Percentiles rank a stretch among this genome's conserved stretches.
Conservation (phyloP, 2,888 invertebrate species). For the Pollenia griseotomentosa region DNA sequence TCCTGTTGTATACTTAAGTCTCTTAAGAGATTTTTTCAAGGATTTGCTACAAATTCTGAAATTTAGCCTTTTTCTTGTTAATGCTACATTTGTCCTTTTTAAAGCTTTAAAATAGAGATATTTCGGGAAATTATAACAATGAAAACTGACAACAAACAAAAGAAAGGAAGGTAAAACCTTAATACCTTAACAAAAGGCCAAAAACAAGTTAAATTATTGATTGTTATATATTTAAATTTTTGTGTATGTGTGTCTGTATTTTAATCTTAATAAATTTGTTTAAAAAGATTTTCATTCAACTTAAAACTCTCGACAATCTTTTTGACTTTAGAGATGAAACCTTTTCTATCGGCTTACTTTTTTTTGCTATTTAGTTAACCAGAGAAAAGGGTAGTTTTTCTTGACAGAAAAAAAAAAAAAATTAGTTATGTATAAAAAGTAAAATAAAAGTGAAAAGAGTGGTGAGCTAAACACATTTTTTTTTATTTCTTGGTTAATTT, state of each 20-base stretch:
- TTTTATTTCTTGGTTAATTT: too few species aligned
- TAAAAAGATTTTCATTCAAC: conserved; percentile 7
- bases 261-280: conserved; percentile 49
- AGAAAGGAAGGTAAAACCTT: not conserved
- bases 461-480: too few species aligned
- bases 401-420: too few species aligned
- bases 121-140: not conserved
- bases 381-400: not conserved
- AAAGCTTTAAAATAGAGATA: not conserved
- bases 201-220: conserved; percentile 26
- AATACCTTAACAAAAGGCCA: conserved; percentile 28
- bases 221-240: conserved; percentile 48
- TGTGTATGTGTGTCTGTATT: conserved; percentile 44
- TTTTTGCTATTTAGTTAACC: not conserved
- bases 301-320: conserved; percentile 14
- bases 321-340: not conserved
- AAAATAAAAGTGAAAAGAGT: too few species aligned
- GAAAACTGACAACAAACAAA: not conserved
- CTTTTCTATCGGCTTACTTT: not conserved
- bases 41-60: not conserved
- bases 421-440: too few species aligned
- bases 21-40: too few species aligned
- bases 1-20: too few species aligned
- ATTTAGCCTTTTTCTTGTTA: not conserved
- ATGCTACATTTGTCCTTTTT: not conserved